These are phyloP conservation scores for Cardinalis cardinalis DNA, from an alignment of 2,113 vertebrate species.

Conservation along the genomic window DNA sequence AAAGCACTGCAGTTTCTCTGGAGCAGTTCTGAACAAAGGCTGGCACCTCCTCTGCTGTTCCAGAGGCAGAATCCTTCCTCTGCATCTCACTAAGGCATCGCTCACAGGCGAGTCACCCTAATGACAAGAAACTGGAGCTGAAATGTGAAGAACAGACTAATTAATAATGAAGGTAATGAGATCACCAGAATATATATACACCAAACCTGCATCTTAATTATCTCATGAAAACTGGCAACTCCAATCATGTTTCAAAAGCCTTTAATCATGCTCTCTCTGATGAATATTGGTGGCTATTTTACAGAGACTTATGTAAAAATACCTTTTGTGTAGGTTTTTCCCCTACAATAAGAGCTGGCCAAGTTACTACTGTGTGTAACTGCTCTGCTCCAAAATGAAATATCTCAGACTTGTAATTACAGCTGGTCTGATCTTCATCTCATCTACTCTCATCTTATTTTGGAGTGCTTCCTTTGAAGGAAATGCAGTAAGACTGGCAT, in stretches of 20 bases:
- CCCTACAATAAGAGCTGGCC: not conserved
- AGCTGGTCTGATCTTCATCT: constrained; percentile 29
- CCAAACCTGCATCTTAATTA: constrained; percentile 27
- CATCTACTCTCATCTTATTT: constrained; percentile 13
- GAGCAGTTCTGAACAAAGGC: constrained; percentile 5
- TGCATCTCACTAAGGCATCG: not conserved
- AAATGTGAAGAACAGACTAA: constrained; percentile 44
- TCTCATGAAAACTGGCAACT: constrained; percentile 23
- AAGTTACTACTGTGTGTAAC: not conserved
- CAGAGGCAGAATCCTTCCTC: constrained; percentile 4
- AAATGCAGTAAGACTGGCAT: not conserved
- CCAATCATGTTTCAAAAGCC: constrained; percentile 16
- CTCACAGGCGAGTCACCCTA: constrained; percentile 1
- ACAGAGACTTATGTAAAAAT: not conserved
- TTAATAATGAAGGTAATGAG: constrained; percentile 63
- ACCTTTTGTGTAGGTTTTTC: not conserved
- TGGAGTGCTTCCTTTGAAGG: constrained; percentile 44
- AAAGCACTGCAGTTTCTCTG: not conserved
- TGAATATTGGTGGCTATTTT: not conserved
- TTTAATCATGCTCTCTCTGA: constrained; percentile 34
- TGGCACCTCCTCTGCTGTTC: not conserved
- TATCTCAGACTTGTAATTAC: constrained; percentile 8
- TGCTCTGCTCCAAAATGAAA: not conserved
- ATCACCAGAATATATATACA: constrained; percentile 12
- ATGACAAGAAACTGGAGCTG: constrained; percentile 53